These are phyloP conservation scores for Argyresthia albistria DNA, from an alignment of 2,888 invertebrate genomes.

Conservation along the genomic window DNA sequence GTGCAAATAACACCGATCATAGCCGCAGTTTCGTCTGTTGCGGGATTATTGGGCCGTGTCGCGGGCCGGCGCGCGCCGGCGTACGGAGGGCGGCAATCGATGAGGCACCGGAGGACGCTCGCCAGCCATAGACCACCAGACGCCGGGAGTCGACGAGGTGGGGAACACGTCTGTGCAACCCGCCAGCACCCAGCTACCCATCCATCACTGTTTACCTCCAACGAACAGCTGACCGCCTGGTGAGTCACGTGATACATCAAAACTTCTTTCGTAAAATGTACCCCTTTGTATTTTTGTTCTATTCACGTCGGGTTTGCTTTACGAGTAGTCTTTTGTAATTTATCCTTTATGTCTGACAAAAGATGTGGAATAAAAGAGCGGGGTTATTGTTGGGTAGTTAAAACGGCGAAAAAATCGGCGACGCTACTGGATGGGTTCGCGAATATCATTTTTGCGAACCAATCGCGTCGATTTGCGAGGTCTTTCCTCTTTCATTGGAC, in stretches of 20 bases:
- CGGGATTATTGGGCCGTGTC: conserved; percentile 38
- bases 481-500: conserved; percentile 43
- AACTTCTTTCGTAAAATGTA: conserved; percentile 44
- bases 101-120: conserved; percentile 57
- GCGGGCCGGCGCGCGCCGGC: conserved; percentile 55
- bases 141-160: conserved; percentile 68
- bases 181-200: conserved; percentile 25
- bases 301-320: conserved; percentile 52
- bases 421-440: conserved; percentile 52
- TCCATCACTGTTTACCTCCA: conserved; percentile 59
- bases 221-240: conserved; percentile 69
- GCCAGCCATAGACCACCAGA: conserved; percentile 73
- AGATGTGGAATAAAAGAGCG: conserved; percentile 47
- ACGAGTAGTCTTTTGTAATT: conserved; percentile 62
- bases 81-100: conserved; percentile 61
- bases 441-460: conserved; percentile 66
- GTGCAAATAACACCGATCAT: conserved; percentile 70
- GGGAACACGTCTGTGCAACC: conserved; percentile 40
- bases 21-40: conserved; percentile 60
- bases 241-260: conserved; percentile 33
- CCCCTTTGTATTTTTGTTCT: conserved; percentile 56
- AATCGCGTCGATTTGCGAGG: conserved; percentile 46
- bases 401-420: conserved; percentile 23
- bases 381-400: conserved; percentile 33
- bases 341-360: conserved; percentile 61